These are phyloP conservation scores for Thunnus maccoyii DNA, from an alignment of 2,113 vertebrate genomes.

Conservation along the genomic window DNA sequence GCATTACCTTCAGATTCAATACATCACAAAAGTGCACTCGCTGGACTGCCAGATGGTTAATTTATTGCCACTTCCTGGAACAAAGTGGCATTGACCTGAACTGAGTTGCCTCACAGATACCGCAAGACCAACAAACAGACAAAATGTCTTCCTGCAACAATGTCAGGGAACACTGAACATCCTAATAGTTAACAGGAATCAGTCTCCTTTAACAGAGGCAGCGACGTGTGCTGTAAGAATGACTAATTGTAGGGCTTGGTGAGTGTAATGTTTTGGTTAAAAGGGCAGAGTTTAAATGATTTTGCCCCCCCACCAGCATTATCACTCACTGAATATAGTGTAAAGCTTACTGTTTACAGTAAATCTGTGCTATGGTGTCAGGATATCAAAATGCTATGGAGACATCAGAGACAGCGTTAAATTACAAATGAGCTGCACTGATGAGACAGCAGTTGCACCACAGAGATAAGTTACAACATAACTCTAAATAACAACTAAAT, in stretches of 20 bases:
- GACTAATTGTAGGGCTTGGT: slow-evolving; percentile 7
- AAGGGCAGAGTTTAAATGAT: not conserved
- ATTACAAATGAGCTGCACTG: too few relatives aligned
- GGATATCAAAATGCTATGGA: too few relatives aligned
- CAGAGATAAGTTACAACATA: too few relatives aligned
- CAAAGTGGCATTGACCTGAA: not conserved
- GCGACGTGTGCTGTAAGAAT: not conserved
- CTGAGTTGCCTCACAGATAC: slow-evolving; percentile 10
- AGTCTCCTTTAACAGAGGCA: not conserved
- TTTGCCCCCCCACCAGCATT: not conserved
- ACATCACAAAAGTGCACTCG: not conserved
- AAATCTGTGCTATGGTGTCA: too few relatives aligned
- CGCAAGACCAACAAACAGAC: slow-evolving; percentile 62
- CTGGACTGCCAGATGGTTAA: not conserved
- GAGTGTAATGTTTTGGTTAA: not conserved
- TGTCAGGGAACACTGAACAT: slow-evolving; percentile 70
- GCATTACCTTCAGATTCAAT: not conserved
- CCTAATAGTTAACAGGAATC: slow-evolving; percentile 66
- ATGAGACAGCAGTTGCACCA: too few relatives aligned
- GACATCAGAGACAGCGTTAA: too few relatives aligned
- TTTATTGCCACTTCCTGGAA: slow-evolving; percentile 14
- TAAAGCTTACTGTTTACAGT: too few relatives aligned
- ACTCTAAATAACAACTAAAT: too few relatives aligned
- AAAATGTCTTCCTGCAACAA: slow-evolving; percentile 31
- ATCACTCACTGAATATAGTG: too few relatives aligned